Percentiles rank a stretch among this genome's conserved stretches.
These are phyloP conservation scores for Drepana arcuata DNA, from an alignment of 1,140 invertebrate species.

Conservation along the genomic window DNA sequence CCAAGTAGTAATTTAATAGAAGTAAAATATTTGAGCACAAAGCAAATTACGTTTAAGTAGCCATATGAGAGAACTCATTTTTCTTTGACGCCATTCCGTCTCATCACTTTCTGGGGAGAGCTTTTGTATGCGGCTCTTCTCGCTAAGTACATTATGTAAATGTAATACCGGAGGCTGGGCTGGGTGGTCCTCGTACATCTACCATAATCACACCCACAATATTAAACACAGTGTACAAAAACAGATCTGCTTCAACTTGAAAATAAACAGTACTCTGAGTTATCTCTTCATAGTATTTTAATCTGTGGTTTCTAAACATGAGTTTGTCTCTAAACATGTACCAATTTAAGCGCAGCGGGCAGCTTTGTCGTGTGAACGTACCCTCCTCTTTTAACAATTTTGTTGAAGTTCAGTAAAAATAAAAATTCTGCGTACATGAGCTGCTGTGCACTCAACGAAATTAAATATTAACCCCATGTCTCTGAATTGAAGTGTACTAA, in stretches of 20 bases:
- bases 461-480: too few species aligned
- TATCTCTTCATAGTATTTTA: not conserved
- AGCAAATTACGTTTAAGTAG: slow-evolving; percentile 21
- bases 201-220: slow-evolving; percentile 42
- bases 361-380: slow-evolving; percentile 9
- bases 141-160: slow-evolving; percentile 58
- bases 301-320: too few species aligned
- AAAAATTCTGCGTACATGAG: too few species aligned
- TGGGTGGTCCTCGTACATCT: slow-evolving; percentile 26
- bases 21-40: slow-evolving; percentile 19
- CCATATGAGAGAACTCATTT: slow-evolving; percentile 30
- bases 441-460: too few species aligned
- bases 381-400: slow-evolving; percentile 7
- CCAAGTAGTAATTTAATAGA: slow-evolving; percentile 39
- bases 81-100: slow-evolving; percentile 24
- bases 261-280: slow-evolving; percentile 7
- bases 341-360: slow-evolving; percentile 12
- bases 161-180: slow-evolving; percentile 48
- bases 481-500: too few species aligned
- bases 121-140: slow-evolving; percentile 47
- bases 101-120: slow-evolving; percentile 36
- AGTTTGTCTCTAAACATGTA: too few species aligned
- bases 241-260: not conserved
- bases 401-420: too few species aligned
- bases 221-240: slow-evolving; percentile 23